Percentiles rank a stretch among this genome's conserved stretches.
Evolutionary conservation across 2,888 invertebrate genomes (phyloP).

Genomic region (Drosophila formosana): DNA sequence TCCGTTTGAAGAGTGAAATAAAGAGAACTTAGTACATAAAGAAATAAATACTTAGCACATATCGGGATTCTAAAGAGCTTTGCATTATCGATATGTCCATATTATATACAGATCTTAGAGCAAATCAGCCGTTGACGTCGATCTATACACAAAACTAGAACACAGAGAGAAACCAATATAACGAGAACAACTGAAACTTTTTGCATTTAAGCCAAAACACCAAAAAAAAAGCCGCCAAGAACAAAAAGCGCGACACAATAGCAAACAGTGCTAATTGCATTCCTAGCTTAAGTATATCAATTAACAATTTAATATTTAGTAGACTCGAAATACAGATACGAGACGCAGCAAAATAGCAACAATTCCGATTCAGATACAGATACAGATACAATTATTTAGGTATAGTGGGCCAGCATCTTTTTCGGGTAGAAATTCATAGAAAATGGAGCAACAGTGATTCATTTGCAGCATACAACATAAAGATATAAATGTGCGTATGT

Average conservation of each 20-base stretch:
- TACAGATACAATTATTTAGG: constrained; percentile 18
- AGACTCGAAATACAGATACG: constrained; percentile 10
- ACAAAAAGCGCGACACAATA: constrained; percentile 13
- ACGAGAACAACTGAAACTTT: constrained; percentile 28
- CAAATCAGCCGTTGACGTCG: constrained; percentile 13
- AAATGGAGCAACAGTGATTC: constrained; percentile 22
- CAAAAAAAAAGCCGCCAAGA: constrained; percentile 20
- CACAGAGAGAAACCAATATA: neutral
- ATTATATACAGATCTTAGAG: constrained; percentile 4
- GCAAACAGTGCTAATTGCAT: constrained; percentile 2
- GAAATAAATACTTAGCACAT: constrained; percentile 37
- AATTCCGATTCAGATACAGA: neutral
- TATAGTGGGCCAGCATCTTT: constrained; percentile 53
- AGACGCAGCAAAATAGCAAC: neutral
- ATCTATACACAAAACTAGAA: constrained; percentile 16
- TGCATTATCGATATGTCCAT: constrained; percentile 58
- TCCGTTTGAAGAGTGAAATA: constrained; percentile 30
- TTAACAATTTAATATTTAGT: neutral
- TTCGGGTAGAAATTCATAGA: constrained; percentile 35
- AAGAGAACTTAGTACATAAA: constrained; percentile 13
- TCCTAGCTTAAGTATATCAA: constrained; percentile 12
- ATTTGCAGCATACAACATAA: constrained; percentile 30
- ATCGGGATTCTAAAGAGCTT: constrained; percentile 58
- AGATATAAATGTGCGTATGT: constrained; percentile 33
- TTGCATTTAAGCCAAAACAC: constrained; percentile 51